phyloP scores from a whole-genome alignment of 2,113 vertebrate genomes.

The Peucedramus taeniatus region DNA sequence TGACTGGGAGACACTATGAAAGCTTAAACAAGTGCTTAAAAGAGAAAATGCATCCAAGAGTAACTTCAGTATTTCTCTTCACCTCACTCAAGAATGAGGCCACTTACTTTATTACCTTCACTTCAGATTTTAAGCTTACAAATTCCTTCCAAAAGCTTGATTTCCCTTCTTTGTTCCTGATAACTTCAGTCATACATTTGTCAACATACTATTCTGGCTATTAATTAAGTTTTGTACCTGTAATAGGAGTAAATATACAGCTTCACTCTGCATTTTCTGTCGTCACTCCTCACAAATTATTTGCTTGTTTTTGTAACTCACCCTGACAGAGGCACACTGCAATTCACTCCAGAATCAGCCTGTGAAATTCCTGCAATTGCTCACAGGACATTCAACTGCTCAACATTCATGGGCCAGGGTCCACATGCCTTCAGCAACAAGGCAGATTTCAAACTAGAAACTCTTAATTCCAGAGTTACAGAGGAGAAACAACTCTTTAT shows the following conservation, averaged over 20 bases:
- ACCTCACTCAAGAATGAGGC: background rate
- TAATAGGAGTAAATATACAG: background rate
- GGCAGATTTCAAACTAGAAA: background rate
- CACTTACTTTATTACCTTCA: background rate
- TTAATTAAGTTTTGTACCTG: background rate
- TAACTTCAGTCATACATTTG: background rate
- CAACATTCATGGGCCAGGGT: background rate
- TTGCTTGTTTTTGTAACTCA: background rate
- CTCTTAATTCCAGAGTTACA: background rate
- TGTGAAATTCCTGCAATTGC: background rate
- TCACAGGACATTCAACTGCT: background rate
- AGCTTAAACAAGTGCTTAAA: background rate
- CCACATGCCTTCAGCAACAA: background rate
- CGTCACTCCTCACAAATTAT: background rate
- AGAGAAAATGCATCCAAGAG: background rate
- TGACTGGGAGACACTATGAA: background rate
- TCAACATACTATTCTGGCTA: background rate
- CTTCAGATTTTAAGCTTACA: background rate
- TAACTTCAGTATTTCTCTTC: background rate
- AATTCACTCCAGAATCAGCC: background rate
- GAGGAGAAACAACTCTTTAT: background rate
- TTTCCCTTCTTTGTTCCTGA: background rate
- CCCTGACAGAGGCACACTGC: accelerated
- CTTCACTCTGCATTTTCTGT: background rate
- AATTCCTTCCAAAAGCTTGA: background rate